Conservation (phyloP, 2,888 invertebrate species). For the Micoletzkya japonica region DNA sequence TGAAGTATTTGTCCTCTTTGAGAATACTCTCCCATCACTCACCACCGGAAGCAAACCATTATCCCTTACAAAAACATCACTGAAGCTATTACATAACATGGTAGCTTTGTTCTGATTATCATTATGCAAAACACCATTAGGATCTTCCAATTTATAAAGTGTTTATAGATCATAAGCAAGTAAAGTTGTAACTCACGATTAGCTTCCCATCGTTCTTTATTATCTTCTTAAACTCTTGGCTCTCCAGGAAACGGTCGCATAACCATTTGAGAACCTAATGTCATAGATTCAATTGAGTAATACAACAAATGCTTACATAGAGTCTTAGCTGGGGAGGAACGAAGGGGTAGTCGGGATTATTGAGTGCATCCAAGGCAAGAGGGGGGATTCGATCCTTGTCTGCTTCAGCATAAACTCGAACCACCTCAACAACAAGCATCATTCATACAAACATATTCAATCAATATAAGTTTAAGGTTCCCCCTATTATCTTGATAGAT, state of each 20-base stretch:
- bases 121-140: too few species aligned
- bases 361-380: slow-evolving; percentile 34
- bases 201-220: slow-evolving; percentile 75
- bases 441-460: too few species aligned
- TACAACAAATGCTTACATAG: neutral
- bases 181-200: slow-evolving; percentile 32
- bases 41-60: too few species aligned
- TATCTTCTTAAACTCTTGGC: slow-evolving; percentile 89
- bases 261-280: slow-evolving; percentile 73
- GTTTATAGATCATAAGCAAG: neutral
- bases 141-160: neutral
- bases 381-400: slow-evolving; percentile 1
- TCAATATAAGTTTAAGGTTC: too few species aligned
- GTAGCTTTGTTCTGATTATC: too few species aligned
- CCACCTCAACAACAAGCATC: neutral
- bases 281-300: neutral
- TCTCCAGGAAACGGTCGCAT: slow-evolving; percentile 89
- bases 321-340: slow-evolving; percentile 77
- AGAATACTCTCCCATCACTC: too few species aligned
- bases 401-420: slow-evolving; percentile 19
- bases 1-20: too few species aligned
- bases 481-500: too few species aligned
- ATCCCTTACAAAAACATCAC: too few species aligned
- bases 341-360: slow-evolving; percentile 76
- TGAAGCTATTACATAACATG: too few species aligned